Evolutionary conservation across 2,113 vertebrate species (phyloP), one percentile per base, ranked within the genome.

Genomic region (Bubalus kerabau): DNA sequence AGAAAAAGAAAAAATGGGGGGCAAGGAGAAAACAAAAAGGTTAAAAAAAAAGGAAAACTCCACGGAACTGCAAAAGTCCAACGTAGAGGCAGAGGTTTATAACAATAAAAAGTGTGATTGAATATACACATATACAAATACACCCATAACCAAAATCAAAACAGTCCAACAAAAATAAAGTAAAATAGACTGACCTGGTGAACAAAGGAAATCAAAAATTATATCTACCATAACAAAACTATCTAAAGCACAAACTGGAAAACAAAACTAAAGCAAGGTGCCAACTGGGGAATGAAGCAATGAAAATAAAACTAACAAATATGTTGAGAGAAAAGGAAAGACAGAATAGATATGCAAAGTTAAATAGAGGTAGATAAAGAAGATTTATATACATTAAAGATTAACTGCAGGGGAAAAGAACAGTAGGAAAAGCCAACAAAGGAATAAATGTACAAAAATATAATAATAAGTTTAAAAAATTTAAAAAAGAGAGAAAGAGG

Each of bases 401-500:
- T 64, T n/a, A 64, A 64, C 30, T 64, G 62, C 62, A n/a, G 62
- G 62, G 32, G 16, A 17, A n/a, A n/a, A n/a, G 32, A 64, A 8
- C 32, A 64, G 62, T 64, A 64, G 62, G 62, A n/a, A 64, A 64
- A 64, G 7, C 15, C 32, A 64, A 64, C 32, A n/a, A n/a, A 67
- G 64, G 7, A 67, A n/a, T 67, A 67, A 67, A n/a, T n/a, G 62
- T n/a, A n/a, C 16, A 19, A 67, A 67, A 67, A n/a, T 46, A n/a
- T 19, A n/a, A n/a, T n/a, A 67, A 32, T n/a, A n/a, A 4, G 17
- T 67, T 67, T 2, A 10, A 19, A 67, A 67, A 17, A n/a, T 62
- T 1, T 16, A 62, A 62, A 8, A n/a, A 7, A 62, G 0, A n/a
- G 30, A 32, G 15, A 32, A 2, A 8, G 2, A 15, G 2, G 5